Base-by-base conservation (phyloP, 1,140 invertebrate species). In the Cyrtorhinus lividipennis region DNA sequence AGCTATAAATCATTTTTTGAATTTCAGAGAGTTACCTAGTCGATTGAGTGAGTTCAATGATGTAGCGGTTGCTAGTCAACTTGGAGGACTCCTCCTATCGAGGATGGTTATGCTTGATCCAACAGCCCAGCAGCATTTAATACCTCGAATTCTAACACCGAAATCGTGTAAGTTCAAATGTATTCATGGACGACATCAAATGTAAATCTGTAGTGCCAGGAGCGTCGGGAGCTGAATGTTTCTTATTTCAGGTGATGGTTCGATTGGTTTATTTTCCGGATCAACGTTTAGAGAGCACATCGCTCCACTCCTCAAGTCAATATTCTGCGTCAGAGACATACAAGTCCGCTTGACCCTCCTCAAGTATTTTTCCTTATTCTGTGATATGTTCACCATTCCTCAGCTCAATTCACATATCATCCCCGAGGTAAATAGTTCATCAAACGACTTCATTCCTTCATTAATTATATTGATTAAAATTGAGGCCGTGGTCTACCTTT, bases 31-130 rank as follows among this genome's bases (percentile, higher is more conserved):
- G 64, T 72, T 88, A 66, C 75, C 82, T 26, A 74, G 78, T 44
- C 80, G 82, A 67, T 72, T 92, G 13, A 79, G 78, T 71, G 75
- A 72, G 66, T 87, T 90, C 71, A 81, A 87, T 63, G 87, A 90
- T 71, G 79, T 83, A 71, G 78, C 87, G 26, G 82, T 92, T 15
- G 90, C 86, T 0, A 83, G 81, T 62, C 85, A 90, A 72, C 73
- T 93, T 26, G 81, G 84, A 56, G 79, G 80, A 46, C 76, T 87
- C 56, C 72, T 93, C 26, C 73, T 93, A 12, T 89, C 88, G 1
- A 79, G 90, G 69, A 81, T 92, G 75, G 89, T 92, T 24, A 75
- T 92, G 38, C 73, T 92, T 24, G 86, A 92, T 74, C 73, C 78
- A 65, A 85, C 84, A 48, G 90, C 90, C 13, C 83, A 86, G 73